A percentile compares a stretch with the other conserved stretches of the same genome.
Evolutionary conservation across 2,113 vertebrate genomes (phyloP).

Genomic region (Notiomystis cincta): DNA sequence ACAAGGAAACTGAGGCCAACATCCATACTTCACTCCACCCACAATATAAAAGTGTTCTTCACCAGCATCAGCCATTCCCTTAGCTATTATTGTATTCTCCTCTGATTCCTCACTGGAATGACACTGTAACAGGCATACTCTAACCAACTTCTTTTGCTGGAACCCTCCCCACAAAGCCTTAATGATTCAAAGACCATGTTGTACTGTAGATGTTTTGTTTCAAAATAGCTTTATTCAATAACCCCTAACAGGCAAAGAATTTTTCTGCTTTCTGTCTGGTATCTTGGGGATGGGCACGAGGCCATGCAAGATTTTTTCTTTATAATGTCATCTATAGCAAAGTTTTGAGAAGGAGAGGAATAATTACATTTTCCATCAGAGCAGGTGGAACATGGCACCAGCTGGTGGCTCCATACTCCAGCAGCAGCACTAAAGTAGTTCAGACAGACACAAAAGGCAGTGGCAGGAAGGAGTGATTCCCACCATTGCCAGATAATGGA

Average conservation of each 20-base stretch:
- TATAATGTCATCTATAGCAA: background rate
- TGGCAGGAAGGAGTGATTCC: background rate
- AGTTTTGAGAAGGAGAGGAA: background rate
- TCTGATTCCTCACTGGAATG: background rate
- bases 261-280: background rate
- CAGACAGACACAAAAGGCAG: background rate
- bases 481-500: background rate
- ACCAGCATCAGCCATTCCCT: background rate
- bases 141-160: background rate
- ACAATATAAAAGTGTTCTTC: background rate
- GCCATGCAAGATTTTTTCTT: background rate
- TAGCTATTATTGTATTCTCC: background rate
- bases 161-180: background rate
- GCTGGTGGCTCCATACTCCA: background rate
- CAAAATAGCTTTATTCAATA: background rate
- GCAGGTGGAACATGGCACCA: background rate
- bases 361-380: background rate
- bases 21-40: background rate
- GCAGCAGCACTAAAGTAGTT: background rate
- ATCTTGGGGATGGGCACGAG: background rate
- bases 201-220: background rate
- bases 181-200: background rate
- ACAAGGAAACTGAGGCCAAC: background rate
- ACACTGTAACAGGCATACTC: too few species aligned
- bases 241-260: rapidly evolving